A percentile compares a stretch with the other conserved stretches of the same genome.
Evolutionary conservation across 2,888 invertebrate genomes (phyloP).

Genomic region (Agrilus cyanescens): DNA sequence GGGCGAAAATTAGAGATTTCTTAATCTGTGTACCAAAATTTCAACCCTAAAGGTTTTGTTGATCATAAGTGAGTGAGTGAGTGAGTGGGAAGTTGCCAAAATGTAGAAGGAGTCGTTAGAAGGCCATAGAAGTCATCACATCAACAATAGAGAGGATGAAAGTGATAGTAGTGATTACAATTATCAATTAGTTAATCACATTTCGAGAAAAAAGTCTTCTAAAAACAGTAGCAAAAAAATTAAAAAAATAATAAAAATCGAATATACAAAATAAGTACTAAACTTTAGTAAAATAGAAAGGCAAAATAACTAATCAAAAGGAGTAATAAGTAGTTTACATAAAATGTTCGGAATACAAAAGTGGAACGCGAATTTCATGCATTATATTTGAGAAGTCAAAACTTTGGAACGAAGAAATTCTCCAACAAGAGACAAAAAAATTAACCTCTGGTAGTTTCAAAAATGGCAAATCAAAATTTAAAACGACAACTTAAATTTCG

Average conservation of each 20-base stretch:
- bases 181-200: no score
- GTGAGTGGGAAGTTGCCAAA: no score
- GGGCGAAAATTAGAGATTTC: no score
- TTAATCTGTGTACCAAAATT: no score
- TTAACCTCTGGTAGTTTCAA: slow-evolving; percentile 8
- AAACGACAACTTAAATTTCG: slow-evolving; percentile 5
- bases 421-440: slow-evolving; percentile 6
- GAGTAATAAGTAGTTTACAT: neutral
- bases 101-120: no score
- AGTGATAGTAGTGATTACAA: neutral
- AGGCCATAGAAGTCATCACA: slow-evolving; percentile 8
- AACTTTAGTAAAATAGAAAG: neutral
- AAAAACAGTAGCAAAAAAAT: no score
- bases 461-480: slow-evolving; percentile 8
- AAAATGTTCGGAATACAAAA: slow-evolving; percentile 5
- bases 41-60: no score
- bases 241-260: no score
- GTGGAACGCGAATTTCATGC: slow-evolving; percentile 2
- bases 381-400: slow-evolving; percentile 9
- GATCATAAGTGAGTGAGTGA: no score
- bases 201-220: no score
- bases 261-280: no score
- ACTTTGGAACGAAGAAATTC: slow-evolving; percentile 6
- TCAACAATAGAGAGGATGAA: neutral
- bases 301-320: slow-evolving; percentile 1